These are phyloP conservation scores for Bellardia pandia DNA, from an alignment of 2,888 invertebrate species.

Conservation along the genomic window DNA sequence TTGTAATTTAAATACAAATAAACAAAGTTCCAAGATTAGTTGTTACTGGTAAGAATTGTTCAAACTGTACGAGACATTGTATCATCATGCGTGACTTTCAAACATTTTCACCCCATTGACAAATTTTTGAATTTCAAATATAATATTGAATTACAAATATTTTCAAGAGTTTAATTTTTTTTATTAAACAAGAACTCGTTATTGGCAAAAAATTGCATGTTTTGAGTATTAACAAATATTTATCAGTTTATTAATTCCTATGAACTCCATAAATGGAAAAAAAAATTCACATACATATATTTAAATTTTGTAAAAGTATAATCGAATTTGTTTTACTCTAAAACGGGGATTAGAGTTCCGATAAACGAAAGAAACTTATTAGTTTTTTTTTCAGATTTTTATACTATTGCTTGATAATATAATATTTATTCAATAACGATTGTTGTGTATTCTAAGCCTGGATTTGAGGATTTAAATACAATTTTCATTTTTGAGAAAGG, in stretches of 20 bases:
- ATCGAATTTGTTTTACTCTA: too few species aligned
- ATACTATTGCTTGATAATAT: too few species aligned
- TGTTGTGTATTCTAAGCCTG: too few species aligned
- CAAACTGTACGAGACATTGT: not conserved
- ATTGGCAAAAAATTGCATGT: not conserved
- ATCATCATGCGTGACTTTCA: not conserved
- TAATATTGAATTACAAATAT: constrained; percentile 1
- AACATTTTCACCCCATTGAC: not conserved
- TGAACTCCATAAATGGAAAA: not conserved
- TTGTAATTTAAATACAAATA: not conserved
- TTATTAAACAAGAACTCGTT: not conserved
- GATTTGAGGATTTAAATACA: too few species aligned
- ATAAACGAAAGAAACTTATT: too few species aligned
- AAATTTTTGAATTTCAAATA: not conserved
- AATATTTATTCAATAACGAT: too few species aligned
- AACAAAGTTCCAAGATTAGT: constrained; percentile 18
- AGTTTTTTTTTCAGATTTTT: too few species aligned
- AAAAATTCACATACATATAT: not conserved
- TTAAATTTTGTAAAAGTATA: too few species aligned
- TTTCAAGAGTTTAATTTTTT: not conserved
- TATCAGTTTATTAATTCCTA: constrained; percentile 11
- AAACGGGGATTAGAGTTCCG: too few species aligned
- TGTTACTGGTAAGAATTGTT: not conserved
- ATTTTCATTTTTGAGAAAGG: too few species aligned
- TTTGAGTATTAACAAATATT: not conserved